A percentile compares a stretch with the other conserved stretches of the same genome.
Conservation (phyloP, 1,140 invertebrate species). For the Pseudoatta argentina region DNA sequence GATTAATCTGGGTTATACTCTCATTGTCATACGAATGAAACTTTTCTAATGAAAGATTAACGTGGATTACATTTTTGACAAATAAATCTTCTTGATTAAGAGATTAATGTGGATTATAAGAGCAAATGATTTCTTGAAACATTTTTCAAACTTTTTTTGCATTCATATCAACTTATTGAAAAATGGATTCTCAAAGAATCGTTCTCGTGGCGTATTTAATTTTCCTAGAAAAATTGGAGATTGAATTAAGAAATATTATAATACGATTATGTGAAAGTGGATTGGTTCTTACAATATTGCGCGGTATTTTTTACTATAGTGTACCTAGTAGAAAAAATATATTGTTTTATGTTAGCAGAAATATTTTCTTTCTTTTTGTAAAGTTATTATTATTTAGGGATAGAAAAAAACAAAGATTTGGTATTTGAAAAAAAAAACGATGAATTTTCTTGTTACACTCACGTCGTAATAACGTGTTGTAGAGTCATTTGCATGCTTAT, state of each 20-base stretch:
- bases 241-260: background rate
- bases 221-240: background rate
- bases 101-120: background rate
- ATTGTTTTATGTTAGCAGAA: background rate
- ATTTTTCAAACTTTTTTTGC: background rate
- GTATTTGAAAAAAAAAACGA: background rate
- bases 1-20: background rate
- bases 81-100: background rate
- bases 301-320: background rate
- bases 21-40: background rate
- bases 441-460: slow-evolving; percentile 38
- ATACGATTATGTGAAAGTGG: background rate
- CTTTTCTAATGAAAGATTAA: background rate
- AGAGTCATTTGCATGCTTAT: slow-evolving; percentile 28
- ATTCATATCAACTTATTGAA: background rate
- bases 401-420: background rate
- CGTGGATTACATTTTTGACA: background rate
- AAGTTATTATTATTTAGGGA: background rate
- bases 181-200: slow-evolving; percentile 18
- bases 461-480: slow-evolving; percentile 18
- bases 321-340: background rate
- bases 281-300: background rate
- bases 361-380: background rate
- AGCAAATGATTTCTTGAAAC: background rate
- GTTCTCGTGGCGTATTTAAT: background rate